Conservation (phyloP, 2,113 vertebrate species). For the Cygnus buccinator region DNA sequence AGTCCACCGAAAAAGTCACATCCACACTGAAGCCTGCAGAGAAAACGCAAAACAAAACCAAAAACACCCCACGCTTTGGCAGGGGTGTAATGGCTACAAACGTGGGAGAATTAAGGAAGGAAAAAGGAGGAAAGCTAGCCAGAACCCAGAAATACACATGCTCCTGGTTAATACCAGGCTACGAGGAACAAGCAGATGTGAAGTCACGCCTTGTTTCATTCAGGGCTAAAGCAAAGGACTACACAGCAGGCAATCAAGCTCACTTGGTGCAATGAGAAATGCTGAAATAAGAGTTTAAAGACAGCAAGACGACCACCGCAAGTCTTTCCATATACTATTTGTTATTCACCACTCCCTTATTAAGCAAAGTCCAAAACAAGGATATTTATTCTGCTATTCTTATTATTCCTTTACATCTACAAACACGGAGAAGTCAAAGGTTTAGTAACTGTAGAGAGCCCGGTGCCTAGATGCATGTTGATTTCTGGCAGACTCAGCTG, state of each 20-base stretch:
- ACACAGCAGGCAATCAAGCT: fast-evolving
- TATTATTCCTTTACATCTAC: not conserved
- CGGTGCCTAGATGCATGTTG: not conserved
- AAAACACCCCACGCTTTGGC: not conserved
- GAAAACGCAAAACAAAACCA: not conserved
- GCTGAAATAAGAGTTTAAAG: not conserved
- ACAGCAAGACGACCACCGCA: not conserved
- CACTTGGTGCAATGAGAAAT: not conserved
- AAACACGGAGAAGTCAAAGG: not conserved
- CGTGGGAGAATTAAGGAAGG: not conserved
- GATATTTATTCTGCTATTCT: not conserved
- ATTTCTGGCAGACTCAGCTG: not conserved
- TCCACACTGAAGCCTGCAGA: not conserved
- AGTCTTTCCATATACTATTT: not conserved
- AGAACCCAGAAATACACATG: not conserved
- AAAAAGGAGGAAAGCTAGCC: not conserved
- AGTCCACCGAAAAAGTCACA: not conserved
- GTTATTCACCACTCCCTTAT: not conserved
- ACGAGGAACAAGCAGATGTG: not conserved
- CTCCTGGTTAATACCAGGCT: not conserved
- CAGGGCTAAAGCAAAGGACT: not conserved
- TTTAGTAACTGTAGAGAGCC: not conserved
- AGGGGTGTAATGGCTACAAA: not conserved
- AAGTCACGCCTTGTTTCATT: not conserved
- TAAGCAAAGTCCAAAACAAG: not conserved